phyloP scores from a whole-genome alignment of 2,113 vertebrate species.

The Tapirus terrestris region DNA sequence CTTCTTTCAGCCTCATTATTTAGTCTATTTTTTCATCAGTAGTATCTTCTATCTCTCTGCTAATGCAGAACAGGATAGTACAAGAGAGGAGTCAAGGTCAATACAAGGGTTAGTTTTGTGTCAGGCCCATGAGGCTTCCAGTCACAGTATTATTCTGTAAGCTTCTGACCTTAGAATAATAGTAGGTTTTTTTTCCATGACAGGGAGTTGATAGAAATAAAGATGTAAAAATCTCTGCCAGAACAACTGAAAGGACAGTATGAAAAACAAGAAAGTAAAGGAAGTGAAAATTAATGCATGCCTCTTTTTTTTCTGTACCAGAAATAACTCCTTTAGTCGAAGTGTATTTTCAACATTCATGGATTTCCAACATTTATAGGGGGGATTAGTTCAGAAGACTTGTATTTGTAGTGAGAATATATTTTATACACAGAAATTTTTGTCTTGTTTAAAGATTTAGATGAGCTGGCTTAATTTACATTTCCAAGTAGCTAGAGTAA shows the following conservation, averaged over 20 bases:
- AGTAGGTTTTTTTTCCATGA: background rate
- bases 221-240: background rate
- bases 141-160: slow-evolving; percentile 23
- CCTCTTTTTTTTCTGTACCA: background rate
- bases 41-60: slow-evolving; percentile 50
- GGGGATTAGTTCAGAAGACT: background rate
- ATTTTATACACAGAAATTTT: background rate
- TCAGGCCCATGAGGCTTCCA: background rate
- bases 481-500: background rate
- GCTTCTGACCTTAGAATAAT: slow-evolving; percentile 37
- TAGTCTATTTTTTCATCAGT: slow-evolving; percentile 10
- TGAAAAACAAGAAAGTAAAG: background rate
- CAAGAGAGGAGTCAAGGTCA: slow-evolving; percentile 28
- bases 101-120: slow-evolving; percentile 44
- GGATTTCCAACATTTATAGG: background rate
- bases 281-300: background rate
- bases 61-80: slow-evolving; percentile 46
- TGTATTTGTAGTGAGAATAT: slow-evolving; percentile 4
- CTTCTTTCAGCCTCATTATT: background rate
- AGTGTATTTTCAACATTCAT: background rate
- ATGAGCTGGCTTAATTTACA: slow-evolving; percentile 7
- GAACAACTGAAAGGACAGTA: background rate
- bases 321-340: background rate
- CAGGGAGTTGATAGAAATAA: slow-evolving; percentile 3
- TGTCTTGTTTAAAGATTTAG: slow-evolving; percentile 25